phyloP scores from a whole-genome alignment of 2,797 vertebrate species.

The Peromyscus aztecus region DNA sequence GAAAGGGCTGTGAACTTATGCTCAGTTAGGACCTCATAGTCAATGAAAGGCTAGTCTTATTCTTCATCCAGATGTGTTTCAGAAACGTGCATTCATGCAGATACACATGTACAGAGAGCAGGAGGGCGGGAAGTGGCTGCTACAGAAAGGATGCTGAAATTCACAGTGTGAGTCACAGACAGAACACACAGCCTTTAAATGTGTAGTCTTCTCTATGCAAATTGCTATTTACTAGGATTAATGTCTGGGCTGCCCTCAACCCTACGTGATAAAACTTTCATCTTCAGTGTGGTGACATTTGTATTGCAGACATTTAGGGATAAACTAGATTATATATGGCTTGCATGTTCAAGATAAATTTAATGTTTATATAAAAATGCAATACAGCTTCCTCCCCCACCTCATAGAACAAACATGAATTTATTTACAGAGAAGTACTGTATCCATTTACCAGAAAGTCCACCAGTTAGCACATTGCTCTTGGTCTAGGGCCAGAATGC shows the following conservation, averaged over 20 bases:
- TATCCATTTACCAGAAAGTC: no score
- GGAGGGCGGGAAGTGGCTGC: neutral
- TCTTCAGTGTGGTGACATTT: neutral
- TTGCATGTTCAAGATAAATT: neutral
- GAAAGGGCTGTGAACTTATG: neutral
- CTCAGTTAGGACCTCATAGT: neutral
- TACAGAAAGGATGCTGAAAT: neutral
- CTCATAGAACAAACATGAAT: neutral
- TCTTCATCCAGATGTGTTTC: neutral
- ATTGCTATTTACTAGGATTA: neutral
- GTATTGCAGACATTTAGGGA: fast-evolving
- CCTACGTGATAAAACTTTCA: neutral
- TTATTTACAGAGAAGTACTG: neutral
- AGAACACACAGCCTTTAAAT: neutral
- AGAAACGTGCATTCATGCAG: neutral
- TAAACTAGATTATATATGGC: neutral
- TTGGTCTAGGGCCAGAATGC: no score
- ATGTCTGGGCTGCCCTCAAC: no score
- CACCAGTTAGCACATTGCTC: neutral
- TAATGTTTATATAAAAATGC: neutral
- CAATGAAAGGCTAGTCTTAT: no score
- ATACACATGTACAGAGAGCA: neutral
- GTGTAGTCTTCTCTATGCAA: neutral
- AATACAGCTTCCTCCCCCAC: fast-evolving
- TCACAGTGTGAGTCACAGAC: neutral